Evolutionary conservation across 64 coral and sea anemone genomes (phyloP), one percentile per base, ranked within the genome.

Genomic region (Platygyra sinensis): DNA sequence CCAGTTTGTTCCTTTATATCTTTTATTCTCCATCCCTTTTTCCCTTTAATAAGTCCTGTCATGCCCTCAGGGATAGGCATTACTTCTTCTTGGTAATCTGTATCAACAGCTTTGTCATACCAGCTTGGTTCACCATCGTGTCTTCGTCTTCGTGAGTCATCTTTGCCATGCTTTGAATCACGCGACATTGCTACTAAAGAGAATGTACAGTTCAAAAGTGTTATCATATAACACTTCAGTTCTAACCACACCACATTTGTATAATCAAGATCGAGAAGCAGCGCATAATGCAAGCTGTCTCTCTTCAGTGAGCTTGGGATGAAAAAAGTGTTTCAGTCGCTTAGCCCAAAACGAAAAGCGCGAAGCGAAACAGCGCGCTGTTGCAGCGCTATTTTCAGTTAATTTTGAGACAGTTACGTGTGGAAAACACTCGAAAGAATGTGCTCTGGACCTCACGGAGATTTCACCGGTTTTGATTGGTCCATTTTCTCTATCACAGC

Each of bases 41-140:
- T 69, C n/a, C 65, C 65, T 74, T 38, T 33, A 39, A 74, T 33
- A 33, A 74, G 31, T 38, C 72, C 72, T 30, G n/a, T 29, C 72
- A 38, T 74, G 30, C 32, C 29, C 10, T 74, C 33, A 2, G 72
- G 72, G 29, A 74, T 74, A 2, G 32, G 29, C 30, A 77, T 52
- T 18, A 52, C 75, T 1, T 77, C 75, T 51, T 77, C 42, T 51
- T 52, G 20, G 19, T 51, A 77, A 54, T 77, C 18, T 77, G 42
- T 18, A 54, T 77, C 25, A 51, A 52, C 38, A 52, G 75, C 38
- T 46, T 20, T 52, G 38, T 77, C 75, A 77, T 77, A 77, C 75
- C 75, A 77, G 75, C 38, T 77, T 46, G 75, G 75, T 77, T 77
- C 17, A 77, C 75, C 75, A 9, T 52, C 16, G 15, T 19, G 25